Evolutionary conservation across 2,888 invertebrate genomes (phyloP).

Genomic region (Stenolophus ochropezus): DNA sequence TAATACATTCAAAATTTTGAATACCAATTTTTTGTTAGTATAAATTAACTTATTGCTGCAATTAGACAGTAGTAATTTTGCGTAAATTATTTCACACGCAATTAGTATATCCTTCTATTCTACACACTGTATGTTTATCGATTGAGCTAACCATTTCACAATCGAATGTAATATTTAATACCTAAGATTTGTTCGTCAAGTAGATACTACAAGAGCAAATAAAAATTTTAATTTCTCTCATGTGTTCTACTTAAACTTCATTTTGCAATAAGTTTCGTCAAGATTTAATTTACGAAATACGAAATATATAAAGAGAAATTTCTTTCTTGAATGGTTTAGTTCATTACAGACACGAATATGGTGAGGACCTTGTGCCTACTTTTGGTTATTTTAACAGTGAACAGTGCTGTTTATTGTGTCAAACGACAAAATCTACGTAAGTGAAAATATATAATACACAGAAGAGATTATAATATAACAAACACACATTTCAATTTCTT

Average conservation of each 20-base stretch:
- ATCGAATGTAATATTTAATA: too few relatives aligned
- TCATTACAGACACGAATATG: background rate
- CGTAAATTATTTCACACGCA: too few relatives aligned
- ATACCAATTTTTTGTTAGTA: too few relatives aligned
- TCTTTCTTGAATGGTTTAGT: background rate
- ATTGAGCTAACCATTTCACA: too few relatives aligned
- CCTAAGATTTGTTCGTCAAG: too few relatives aligned
- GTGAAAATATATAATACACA: background rate
- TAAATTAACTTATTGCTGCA: too few relatives aligned
- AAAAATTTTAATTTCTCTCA: background rate
- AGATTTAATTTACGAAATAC: background rate
- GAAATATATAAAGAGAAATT: background rate
- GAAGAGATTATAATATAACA: too few relatives aligned
- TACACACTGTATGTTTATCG: too few relatives aligned
- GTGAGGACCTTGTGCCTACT: background rate
- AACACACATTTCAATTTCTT: too few relatives aligned
- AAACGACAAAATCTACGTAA: background rate
- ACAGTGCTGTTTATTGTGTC: background rate
- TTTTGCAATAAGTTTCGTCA: background rate
- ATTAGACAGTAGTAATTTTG: too few relatives aligned
- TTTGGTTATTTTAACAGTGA: background rate
- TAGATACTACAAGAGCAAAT: background rate
- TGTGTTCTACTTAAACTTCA: background rate
- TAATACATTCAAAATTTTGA: too few relatives aligned
- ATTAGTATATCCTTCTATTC: too few relatives aligned